Evolutionary conservation across 1,140 invertebrate genomes (phyloP), one percentile per base, ranked within the genome.

Genomic region (Drosophila kohkoa): DNA sequence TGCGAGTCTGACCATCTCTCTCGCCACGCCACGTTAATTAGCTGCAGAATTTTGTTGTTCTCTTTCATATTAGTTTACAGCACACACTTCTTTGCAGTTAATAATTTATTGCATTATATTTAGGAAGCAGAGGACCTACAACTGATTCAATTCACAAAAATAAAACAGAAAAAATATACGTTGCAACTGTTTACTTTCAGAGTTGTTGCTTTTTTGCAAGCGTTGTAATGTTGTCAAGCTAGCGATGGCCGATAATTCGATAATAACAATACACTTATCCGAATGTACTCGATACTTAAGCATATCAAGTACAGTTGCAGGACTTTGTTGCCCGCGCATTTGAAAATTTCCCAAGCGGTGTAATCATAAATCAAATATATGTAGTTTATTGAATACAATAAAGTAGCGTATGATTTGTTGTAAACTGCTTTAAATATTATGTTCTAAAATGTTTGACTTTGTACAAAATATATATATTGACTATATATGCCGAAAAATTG

Each of bases 1-100:
- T 98, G 96, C 28, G 98, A 94, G 93, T 99, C 98, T 8, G 96
- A 96, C 98, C 98, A 99, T 60, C 98, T 94, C 93, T 99, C 98
- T 82, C 97, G 94, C 98, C 98, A 99, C 46, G 98, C 98, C 93
- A 89, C 81, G 55, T 89, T 90, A 51, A 89, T 89, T 15, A 89
- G 81, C 64, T 90, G 85, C 57, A 89, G 78, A 52, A 89, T 89
- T 32, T 89, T 89, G 66, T 90, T 88, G 59, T 88, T 88, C 68
- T 89, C 85, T 66, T 89, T 89, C 85, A 89, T 89, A 25, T 25
- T 25, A 25, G 51, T 32, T 48, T 59, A 25, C 5, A n/a, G 4
- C 32, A 13, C 15, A 57, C 45, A 46, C 59, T 45, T 73, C 6
- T 11, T 20, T 30, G n/a, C 28, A 11, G 7, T 3, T 3, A 2